Base-by-base conservation (phyloP, 2,888 invertebrate species). In the Aspidapion aeneum region DNA sequence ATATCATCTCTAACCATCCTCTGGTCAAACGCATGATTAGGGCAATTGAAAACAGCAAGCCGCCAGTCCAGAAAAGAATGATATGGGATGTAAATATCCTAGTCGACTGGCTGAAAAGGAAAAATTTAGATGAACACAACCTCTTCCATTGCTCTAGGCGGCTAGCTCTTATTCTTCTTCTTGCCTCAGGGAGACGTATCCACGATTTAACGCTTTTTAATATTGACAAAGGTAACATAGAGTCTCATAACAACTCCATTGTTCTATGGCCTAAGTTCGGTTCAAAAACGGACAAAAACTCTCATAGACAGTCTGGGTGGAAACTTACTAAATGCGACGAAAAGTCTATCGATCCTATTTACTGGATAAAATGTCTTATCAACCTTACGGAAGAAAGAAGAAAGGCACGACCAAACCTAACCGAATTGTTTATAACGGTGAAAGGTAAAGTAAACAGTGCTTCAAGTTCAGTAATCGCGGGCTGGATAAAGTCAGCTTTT, bases 381-480 rank as follows among this genome's bases (percentile, higher is more conserved):
- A 12, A 35, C 3, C 3, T 35, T 35, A 12, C 5, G 5, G 35
- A 3, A 35, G 35, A 35, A 7, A 3, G 35, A 7, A 35, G 35
- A 35, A 35, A 35, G 35, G 35, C 35, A 35, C 3, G 35, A 35
- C 3, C 3, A 35, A 12, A 35, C 12, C 35, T 35, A 35, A 12
- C 3, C 12, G 12, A 12, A 7, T 12, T 35, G 12, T 35, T 35
- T 35, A 35, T 35, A 7, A 35, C 5, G 5, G n/a, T n/a, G n/a
- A n/a, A n/a, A n/a, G n/a, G n/a, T n/a, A n/a, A n/a, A n/a, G n/a
- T n/a, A n/a, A n/a, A n/a, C n/a, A n/a, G n/a, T n/a, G n/a, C n/a
- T n/a, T n/a, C n/a, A n/a, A n/a, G n/a, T n/a, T n/a, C n/a, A n/a
- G 12, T 63, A 55, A 66, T 68, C 20, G 68, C 66, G 18, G 64